A percentile compares a stretch with the other conserved stretches of the same genome.
Evolutionary conservation across 2,797 vertebrate genomes (phyloP).

Genomic region (Enteromius trimaculatus): DNA sequence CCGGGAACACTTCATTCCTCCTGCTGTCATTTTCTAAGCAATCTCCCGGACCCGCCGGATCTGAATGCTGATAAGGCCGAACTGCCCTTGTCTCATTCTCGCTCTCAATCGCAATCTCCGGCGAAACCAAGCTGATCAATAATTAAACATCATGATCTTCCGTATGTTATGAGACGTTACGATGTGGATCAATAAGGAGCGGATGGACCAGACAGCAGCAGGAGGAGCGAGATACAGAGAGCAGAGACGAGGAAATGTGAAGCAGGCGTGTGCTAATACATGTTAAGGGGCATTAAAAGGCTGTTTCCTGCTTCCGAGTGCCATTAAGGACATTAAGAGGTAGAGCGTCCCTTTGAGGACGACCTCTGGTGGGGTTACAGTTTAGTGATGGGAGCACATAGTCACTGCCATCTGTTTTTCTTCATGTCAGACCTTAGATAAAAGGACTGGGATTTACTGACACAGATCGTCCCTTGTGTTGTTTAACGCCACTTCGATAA

Average conservation of each 20-base stretch:
- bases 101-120: conserved; percentile 32
- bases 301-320: conserved; percentile 60
- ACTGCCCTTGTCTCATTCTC: conserved; percentile 23
- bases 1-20: conserved; percentile 55
- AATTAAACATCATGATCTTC: conserved; percentile 52
- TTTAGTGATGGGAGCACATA: conserved; percentile 54
- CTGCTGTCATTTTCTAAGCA: conserved; percentile 48
- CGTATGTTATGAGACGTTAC: conserved; percentile 15
- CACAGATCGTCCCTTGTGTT: conserved; percentile 9
- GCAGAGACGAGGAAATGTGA: conserved; percentile 51
- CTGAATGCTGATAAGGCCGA: conserved; percentile 32
- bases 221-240: conserved; percentile 45
- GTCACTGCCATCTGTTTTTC: conserved; percentile 56
- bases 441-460: conserved; percentile 24
- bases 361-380: conserved; percentile 57
- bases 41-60: conserved; percentile 23
- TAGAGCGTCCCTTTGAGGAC: conserved; percentile 56
- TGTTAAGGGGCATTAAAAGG: conserved; percentile 53
- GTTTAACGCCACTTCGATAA: neutral
- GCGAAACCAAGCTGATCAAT: conserved; percentile 46
- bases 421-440: conserved; percentile 32
- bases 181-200: conserved; percentile 40
- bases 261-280: conserved; percentile 48
- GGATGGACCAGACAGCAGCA: conserved; percentile 50
- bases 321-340: conserved; percentile 59